Evolutionary conservation across 2,888 invertebrate species (phyloP).

Genomic region (Hoplodrina ambigua): DNA sequence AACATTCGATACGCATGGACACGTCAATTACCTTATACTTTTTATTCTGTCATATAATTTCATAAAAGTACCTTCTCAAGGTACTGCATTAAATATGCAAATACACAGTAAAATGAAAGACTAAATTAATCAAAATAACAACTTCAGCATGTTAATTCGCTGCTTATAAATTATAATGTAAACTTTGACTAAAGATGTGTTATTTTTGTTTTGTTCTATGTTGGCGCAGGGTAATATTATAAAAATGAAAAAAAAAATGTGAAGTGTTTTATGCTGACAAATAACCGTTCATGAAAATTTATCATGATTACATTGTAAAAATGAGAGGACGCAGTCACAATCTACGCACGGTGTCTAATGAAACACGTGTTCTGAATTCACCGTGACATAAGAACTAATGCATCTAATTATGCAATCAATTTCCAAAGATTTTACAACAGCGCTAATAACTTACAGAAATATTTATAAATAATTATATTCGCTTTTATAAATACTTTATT

Average conservation of each 20-base stretch:
- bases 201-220: constrained; percentile 40
- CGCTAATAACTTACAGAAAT: constrained; percentile 9
- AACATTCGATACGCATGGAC: constrained; percentile 54
- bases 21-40: constrained; percentile 54
- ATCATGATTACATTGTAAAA: constrained; percentile 43
- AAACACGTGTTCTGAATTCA: constrained; percentile 57
- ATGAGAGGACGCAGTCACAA: constrained; percentile 30
- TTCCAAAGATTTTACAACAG: constrained; percentile 42
- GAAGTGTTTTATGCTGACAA: constrained; percentile 45
- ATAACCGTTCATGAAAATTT: constrained; percentile 37
- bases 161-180: constrained; percentile 46
- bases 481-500: too few species aligned
- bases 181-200: constrained; percentile 34
- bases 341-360: constrained; percentile 58
- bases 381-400: constrained; percentile 62
- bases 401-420: constrained; percentile 60
- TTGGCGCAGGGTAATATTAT: constrained; percentile 14
- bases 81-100: constrained; percentile 48
- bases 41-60: constrained; percentile 57
- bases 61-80: constrained; percentile 49
- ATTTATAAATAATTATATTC: neutral
- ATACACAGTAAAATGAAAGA: constrained; percentile 47
- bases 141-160: constrained; percentile 46
- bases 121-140: constrained; percentile 51
- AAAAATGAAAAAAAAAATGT: constrained; percentile 12